These are phyloP conservation scores for Euglossa dilemma DNA, from an alignment of 1,140 invertebrate genomes.

Conservation along the genomic window DNA sequence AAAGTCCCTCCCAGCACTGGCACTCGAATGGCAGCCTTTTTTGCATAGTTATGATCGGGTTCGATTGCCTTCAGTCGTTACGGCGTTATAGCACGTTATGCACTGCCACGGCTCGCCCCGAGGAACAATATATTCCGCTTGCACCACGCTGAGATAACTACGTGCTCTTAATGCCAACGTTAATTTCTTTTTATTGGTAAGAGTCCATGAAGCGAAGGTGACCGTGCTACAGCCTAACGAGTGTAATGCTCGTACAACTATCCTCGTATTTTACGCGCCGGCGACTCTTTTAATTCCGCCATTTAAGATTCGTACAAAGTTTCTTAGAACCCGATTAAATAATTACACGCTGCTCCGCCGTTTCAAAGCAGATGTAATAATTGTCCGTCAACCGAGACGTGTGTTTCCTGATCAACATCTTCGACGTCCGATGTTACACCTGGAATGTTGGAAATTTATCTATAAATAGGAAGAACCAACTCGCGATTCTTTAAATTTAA, in stretches of 20 bases:
- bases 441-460: too few species aligned
- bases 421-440: too few species aligned
- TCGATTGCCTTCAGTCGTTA: neutral
- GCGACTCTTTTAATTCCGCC: neutral
- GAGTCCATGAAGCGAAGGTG: slow-evolving; percentile 1
- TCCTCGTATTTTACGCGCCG: neutral
- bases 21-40: neutral
- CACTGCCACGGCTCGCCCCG: neutral
- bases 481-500: too few species aligned
- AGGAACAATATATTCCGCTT: neutral
- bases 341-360: neutral
- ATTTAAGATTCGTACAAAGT: neutral
- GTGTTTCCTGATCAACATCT: neutral
- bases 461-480: too few species aligned
- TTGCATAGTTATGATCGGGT: neutral
- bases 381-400: neutral
- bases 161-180: slow-evolving; percentile 7
- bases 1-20: too few species aligned
- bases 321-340: slow-evolving; percentile 13
- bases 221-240: neutral
- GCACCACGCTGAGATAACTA: neutral
- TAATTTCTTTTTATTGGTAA: slow-evolving; percentile 17
- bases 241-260: neutral
- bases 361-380: neutral
- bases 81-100: neutral